phyloP scores from a whole-genome alignment of 2,113 vertebrate species.

The Dromiciops gliroides region DNA sequence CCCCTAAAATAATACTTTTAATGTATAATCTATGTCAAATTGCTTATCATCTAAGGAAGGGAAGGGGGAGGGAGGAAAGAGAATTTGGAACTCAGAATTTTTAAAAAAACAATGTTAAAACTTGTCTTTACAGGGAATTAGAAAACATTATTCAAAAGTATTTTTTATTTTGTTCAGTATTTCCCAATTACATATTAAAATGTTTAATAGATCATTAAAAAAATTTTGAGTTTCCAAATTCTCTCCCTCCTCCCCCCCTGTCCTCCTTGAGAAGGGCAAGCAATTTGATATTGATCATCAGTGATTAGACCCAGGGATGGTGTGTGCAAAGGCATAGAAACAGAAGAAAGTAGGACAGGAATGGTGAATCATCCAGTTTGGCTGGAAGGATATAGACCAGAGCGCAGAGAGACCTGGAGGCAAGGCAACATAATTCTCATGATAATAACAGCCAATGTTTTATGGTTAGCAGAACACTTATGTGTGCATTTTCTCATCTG shows the following conservation, averaged over 20 bases:
- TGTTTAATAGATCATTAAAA: neutral
- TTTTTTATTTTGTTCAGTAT: neutral
- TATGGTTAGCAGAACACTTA: neutral
- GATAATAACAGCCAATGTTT: neutral
- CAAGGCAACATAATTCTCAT: neutral
- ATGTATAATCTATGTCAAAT: no score
- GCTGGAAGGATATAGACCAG: no score
- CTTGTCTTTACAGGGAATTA: no score
- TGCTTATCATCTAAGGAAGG: no score
- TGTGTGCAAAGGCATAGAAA: neutral
- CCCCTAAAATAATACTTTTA: neutral
- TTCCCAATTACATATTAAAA: neutral
- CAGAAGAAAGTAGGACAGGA: neutral
- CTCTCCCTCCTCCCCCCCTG: neutral
- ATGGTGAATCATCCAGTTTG: no score
- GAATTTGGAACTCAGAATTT: no score
- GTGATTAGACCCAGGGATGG: no score
- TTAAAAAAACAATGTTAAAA: no score
- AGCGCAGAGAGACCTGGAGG: neutral
- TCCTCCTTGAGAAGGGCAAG: neutral
- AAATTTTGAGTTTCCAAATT: neutral
- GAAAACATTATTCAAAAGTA: no score
- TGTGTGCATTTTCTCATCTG: no score
- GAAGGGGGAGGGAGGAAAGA: no score
- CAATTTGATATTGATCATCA: neutral